Evolutionary conservation across 2,797 vertebrate genomes (phyloP), one percentile per base, ranked within the genome.

Genomic region (Hapalemur alaotrensis): DNA sequence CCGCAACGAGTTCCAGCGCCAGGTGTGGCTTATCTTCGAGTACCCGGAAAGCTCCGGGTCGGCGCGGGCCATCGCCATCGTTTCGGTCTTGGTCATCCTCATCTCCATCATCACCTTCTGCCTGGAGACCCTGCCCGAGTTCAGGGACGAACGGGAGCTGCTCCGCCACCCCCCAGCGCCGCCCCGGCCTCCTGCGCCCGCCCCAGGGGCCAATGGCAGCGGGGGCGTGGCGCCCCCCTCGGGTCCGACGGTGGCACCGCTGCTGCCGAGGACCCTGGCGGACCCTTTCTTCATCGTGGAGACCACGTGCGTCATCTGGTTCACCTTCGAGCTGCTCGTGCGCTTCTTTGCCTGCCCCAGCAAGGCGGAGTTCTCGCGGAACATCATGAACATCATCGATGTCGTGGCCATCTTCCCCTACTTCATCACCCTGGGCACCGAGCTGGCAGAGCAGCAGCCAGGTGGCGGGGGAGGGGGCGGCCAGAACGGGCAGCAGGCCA

Each of bases 1-100:
- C 0, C 97, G 98, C 95, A 99, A 99, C 0, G 99, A 99, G 97
- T 99, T 99, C 97, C 99, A 99, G 98, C 99, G 99, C 79, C 99
- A 99, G 97, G 99, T 99, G n/a, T 99, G 99, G 99, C 99, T 99
- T 30, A 99, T 99, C 54, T 99, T 99, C 14, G 99, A 99, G 96
- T 99, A 99, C 35, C 99, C 99, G 0, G 99, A 99, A 95, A 99
- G 99, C 97, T 99, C 99, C 1, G 99, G 99, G 35, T 99, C 99
- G 0, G 99, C 99, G 0, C 98, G 99, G 3, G 99, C 99, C 95
- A 99, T 99, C 15, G 99, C 99, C 97, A 99, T 99, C 15, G 99
- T 99, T 73, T 99, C 99, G 0, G 99, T 99, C 25, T 97, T 99
- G 28, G 99, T 99, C 80, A 99, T 99, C 97, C 99, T 99, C 97